Conservation (phyloP, 1,140 invertebrate species). For the Heliothis subflexa region DNA sequence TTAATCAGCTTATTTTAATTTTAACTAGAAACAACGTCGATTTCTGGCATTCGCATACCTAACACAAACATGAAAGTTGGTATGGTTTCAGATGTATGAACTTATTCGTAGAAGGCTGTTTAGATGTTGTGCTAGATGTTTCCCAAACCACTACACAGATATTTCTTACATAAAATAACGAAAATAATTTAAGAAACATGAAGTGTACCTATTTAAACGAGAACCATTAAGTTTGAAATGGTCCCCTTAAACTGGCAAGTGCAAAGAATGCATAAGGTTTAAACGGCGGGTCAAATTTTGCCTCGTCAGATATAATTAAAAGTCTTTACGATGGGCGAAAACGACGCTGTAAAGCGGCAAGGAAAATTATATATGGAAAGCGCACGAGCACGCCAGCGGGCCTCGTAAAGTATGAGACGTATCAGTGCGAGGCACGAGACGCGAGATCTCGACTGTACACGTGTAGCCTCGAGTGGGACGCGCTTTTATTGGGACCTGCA, state of each 20-base stretch:
- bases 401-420: constrained; percentile 57
- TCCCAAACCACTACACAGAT: background rate
- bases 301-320: constrained; percentile 70
- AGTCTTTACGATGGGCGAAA: constrained; percentile 68
- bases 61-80: constrained; percentile 15
- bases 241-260: constrained; percentile 52
- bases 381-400: constrained; percentile 56
- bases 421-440: constrained; percentile 2
- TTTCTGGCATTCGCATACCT: constrained; percentile 31
- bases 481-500: constrained; percentile 24
- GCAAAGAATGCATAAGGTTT: constrained; percentile 63
- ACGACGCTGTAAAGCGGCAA: constrained; percentile 65
- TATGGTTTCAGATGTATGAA: constrained; percentile 6
- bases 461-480: background rate
- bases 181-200: constrained; percentile 7
- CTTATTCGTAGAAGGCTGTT: background rate
- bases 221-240: constrained; percentile 53
- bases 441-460: constrained; percentile 7
- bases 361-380: constrained; percentile 63
- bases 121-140: background rate
- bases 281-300: constrained; percentile 63
- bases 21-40: constrained; percentile 45
- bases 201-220: constrained; percentile 48
- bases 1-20: constrained; percentile 55
- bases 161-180: background rate